phyloP scores from a whole-genome alignment of 1,140 invertebrate species.

The Euura lappo region DNA sequence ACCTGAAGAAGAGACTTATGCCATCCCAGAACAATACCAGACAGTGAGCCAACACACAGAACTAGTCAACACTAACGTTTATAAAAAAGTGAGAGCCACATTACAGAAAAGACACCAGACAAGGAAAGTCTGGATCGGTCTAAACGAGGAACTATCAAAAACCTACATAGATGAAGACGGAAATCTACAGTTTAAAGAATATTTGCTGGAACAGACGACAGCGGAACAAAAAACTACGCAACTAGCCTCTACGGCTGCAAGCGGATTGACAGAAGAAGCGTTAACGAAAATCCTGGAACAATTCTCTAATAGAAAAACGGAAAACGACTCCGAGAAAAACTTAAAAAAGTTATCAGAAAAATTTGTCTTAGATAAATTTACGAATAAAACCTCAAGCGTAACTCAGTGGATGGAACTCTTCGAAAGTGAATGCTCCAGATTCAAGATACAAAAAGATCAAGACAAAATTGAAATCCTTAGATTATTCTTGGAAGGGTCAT shows the following conservation, averaged over 20 bases:
- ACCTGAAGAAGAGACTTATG: conserved; percentile 5
- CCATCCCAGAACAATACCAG: not conserved
- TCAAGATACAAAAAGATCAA: conserved; percentile 16
- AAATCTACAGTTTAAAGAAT: conserved; percentile 27
- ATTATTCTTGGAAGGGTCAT: conserved; percentile 22
- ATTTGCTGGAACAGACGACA: conserved; percentile 23
- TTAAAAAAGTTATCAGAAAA: conserved; percentile 21
- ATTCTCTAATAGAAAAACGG: conserved; percentile 19
- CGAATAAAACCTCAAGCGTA: conserved; percentile 22
- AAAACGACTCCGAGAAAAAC: conserved; percentile 11
- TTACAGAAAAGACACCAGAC: not conserved
- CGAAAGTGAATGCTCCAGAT: conserved; percentile 22
- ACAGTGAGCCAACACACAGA: not conserved
- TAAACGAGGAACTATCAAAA: not conserved
- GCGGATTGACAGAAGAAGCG: not conserved
- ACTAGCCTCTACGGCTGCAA: not conserved
- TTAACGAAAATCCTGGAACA: conserved; percentile 20
- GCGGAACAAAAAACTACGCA: not conserved
- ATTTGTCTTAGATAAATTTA: conserved; percentile 28
- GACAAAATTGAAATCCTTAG: conserved; percentile 20
- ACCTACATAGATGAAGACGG: conserved; percentile 21
- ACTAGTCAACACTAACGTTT: not conserved
- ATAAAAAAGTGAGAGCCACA: not conserved
- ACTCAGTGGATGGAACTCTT: conserved; percentile 28
- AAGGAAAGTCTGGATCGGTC: not conserved